Conservation (phyloP, 1,140 invertebrate genomes). For the Drosophila takahashii region DNA sequence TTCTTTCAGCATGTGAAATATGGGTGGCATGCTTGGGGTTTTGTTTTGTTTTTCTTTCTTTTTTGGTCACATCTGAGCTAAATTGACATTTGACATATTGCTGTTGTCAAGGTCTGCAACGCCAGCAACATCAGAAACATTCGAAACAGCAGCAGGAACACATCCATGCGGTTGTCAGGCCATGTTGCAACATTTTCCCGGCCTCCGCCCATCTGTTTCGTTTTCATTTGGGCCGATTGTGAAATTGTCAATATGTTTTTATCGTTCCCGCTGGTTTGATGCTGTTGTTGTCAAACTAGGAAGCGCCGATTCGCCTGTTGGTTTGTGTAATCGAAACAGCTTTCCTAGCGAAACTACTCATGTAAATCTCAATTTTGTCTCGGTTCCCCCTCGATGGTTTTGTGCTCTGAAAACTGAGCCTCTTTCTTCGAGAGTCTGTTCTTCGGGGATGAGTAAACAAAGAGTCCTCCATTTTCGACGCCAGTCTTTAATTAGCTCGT, state of each 20-base stretch:
- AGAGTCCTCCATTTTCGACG: slow-evolving; percentile 22
- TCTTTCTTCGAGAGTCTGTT: slow-evolving; percentile 38
- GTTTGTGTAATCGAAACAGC: slow-evolving; percentile 39
- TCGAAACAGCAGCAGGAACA: slow-evolving; percentile 22
- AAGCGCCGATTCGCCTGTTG: slow-evolving; percentile 33
- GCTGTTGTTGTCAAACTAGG: slow-evolving; percentile 30
- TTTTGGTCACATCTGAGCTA: background rate
- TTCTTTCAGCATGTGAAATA: slow-evolving; percentile 41
- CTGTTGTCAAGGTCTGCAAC: slow-evolving; percentile 35
- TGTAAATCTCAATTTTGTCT: slow-evolving; percentile 16
- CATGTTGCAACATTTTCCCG: slow-evolving; percentile 47
- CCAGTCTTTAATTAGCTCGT: slow-evolving; percentile 67
- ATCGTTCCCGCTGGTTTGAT: slow-evolving; percentile 6
- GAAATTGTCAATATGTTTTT: slow-evolving; percentile 56
- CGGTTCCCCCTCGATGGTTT: slow-evolving; percentile 27
- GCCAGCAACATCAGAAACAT: background rate
- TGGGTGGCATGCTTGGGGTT: slow-evolving; percentile 22
- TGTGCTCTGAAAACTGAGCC: slow-evolving; percentile 28
- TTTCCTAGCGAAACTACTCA: slow-evolving; percentile 35
- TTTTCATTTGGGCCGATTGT: slow-evolving; percentile 36
- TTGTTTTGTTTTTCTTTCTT: slow-evolving; percentile 21
- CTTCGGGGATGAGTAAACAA: slow-evolving; percentile 41
- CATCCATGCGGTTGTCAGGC: slow-evolving; percentile 37
- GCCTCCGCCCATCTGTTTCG: slow-evolving; percentile 32
- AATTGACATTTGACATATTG: slow-evolving; percentile 72